Evolutionary conservation across 2,888 invertebrate genomes (phyloP).

Genomic region (Villa cingulata): DNA sequence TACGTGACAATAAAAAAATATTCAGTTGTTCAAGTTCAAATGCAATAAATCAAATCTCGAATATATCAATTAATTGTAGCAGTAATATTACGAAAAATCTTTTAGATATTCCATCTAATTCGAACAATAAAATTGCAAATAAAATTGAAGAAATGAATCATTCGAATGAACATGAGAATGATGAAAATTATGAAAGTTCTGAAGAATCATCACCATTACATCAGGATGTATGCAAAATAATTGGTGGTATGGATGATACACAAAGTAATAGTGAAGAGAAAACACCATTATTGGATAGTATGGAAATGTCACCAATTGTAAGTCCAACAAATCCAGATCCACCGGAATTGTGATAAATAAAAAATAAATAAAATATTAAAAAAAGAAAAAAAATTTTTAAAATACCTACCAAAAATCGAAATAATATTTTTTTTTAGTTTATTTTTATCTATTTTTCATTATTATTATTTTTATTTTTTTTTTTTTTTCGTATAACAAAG

Average conservation of each 20-base stretch:
- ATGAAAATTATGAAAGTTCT: constrained; percentile 18
- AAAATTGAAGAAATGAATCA: not conserved
- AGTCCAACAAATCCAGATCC: constrained; percentile 31
- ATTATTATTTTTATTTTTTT: too few species aligned
- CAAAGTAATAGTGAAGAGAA: constrained; percentile 31
- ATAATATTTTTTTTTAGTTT: too few species aligned
- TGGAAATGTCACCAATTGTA: constrained; percentile 34
- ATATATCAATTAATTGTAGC: not conserved
- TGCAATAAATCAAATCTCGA: constrained; percentile 9
- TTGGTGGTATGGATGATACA: constrained; percentile 19
- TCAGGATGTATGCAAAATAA: constrained; percentile 18
- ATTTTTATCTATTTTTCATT: too few species aligned
- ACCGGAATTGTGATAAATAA: constrained; percentile 12
- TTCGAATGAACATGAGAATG: constrained; percentile 4
- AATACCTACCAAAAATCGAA: too few species aligned
- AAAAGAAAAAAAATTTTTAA: not conserved
- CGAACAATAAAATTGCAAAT: not conserved
- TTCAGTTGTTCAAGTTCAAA: constrained; percentile 4
- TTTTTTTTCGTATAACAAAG: too few species aligned
- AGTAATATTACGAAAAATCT: constrained; percentile 2
- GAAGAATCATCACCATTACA: constrained; percentile 30
- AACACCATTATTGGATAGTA: constrained; percentile 34
- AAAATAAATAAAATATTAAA: not conserved
- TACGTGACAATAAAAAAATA: constrained; percentile 29
- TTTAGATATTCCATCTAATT: not conserved